Base-by-base conservation (phyloP, 2,888 invertebrate species). In the Cinara cedri region DNA sequence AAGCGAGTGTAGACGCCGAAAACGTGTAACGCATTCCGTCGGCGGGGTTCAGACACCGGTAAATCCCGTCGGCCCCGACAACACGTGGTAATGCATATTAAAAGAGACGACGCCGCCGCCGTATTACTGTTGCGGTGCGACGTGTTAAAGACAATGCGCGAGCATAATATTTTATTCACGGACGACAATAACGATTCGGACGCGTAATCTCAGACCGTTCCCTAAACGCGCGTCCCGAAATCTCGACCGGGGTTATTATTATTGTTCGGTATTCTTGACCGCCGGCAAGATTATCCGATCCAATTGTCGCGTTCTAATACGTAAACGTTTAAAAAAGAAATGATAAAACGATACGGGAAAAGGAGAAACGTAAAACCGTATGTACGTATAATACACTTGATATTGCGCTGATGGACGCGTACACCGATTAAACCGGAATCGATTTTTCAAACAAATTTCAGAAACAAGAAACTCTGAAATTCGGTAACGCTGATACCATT, bases 71-170 rank as follows among this genome's bases (percentile, higher is more conserved):
- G 26, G n/a, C n/a, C 21, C 0, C 16, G 49, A 24, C 44, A 9
- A 66, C 65, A 76, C 76, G 66, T 57, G 76, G 44, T 44, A 16
- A n/a, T 6, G 66, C 42, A 76, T 34, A 34, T 76, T 21, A 68
- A n/a, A n/a, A 62, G 13, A 62, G 13, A 54, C 16, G 21, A 72
- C 57, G 11, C n/a, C 11, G 60, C 42, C 9, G 19, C n/a, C n/a
- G n/a, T n/a, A n/a, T n/a, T n/a, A n/a, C n/a, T n/a, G 34, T 6
- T 10, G 51, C 13, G 68, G 0, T 8, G 44, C 24, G 51, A 26
- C 62, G 62, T 62, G 51, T 19, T 8, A 44, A 42, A 63, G 62
- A 74, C 34, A 74, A 62, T 49, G 19, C 9, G 51, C 16, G 13
- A 8, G n/a, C 1, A 68, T 4, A 16, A 51, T 24, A 51, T 24